Conservation (phyloP, 2,797 vertebrate genomes). For the Amblyraja radiata region DNA sequence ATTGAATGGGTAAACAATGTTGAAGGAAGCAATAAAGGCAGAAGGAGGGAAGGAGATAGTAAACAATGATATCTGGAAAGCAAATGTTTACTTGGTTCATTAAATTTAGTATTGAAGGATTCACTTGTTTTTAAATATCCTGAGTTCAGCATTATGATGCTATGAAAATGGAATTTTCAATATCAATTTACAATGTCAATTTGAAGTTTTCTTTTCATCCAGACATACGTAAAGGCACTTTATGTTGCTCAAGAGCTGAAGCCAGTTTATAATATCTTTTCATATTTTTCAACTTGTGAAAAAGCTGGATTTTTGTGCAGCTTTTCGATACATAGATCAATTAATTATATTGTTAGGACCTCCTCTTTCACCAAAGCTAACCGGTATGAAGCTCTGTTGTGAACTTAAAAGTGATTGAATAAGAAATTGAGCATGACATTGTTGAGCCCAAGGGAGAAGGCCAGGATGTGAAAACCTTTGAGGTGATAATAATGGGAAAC, state of each 20-base stretch:
- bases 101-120: neutral
- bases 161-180: neutral
- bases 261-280: neutral
- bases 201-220: neutral
- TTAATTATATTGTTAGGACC: neutral
- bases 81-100: too few relatives aligned
- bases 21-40: neutral
- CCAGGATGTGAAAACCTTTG: neutral
- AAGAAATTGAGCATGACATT: conserved; percentile 15
- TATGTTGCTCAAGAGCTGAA: neutral
- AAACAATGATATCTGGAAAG: neutral
- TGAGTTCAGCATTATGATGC: neutral
- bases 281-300: neutral
- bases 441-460: neutral
- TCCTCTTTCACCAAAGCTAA: neutral
- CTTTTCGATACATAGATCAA: neutral
- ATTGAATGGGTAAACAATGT: neutral
- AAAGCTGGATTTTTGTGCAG: neutral
- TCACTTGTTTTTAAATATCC: neutral
- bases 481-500: neutral
- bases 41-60: neutral
- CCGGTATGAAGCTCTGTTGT: neutral
- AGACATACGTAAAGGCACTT: neutral
- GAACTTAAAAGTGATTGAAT: neutral
- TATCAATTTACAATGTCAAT: too few relatives aligned